phyloP scores from a whole-genome alignment of 2,888 invertebrate species.

The Fragum fragum region DNA sequence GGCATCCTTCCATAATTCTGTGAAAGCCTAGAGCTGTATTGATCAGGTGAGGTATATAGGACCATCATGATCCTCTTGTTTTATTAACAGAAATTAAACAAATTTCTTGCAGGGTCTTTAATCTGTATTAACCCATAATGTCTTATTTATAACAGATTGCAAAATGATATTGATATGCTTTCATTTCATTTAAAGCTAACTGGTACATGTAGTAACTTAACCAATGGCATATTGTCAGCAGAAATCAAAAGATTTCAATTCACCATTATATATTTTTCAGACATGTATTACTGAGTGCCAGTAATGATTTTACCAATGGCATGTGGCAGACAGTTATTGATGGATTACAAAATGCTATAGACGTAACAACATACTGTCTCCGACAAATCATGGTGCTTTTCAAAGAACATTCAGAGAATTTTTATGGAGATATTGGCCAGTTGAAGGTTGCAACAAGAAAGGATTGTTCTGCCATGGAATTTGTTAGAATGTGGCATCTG shows the following conservation, averaged over 20 bases:
- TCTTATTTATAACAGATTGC: too few relatives aligned
- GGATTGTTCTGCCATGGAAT: slow-evolving; percentile 94
- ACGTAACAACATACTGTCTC: slow-evolving; percentile 93
- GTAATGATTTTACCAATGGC: slow-evolving; percentile 91
- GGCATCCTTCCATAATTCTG: too few relatives aligned
- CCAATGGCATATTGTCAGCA: slow-evolving; percentile 95
- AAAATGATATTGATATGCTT: too few relatives aligned
- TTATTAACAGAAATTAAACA: too few relatives aligned
- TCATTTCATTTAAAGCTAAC: slow-evolving; percentile 77
- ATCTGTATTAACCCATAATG: too few relatives aligned
- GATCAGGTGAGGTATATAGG: too few relatives aligned
- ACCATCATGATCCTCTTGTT: too few relatives aligned
- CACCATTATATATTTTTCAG: slow-evolving; percentile 68
- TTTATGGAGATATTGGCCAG: slow-evolving; percentile 94
- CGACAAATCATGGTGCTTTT: slow-evolving; percentile 96
- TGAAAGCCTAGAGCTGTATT: too few relatives aligned
- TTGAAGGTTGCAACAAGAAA: slow-evolving; percentile 97
- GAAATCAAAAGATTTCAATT: slow-evolving; percentile 92
- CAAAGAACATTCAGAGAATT: slow-evolving; percentile 96
- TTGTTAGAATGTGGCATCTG: slow-evolving; percentile 94
- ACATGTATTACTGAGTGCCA: slow-evolving; percentile 92
- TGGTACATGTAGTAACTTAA: slow-evolving; percentile 92
- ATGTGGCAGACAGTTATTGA: slow-evolving; percentile 96
- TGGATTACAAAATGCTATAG: slow-evolving; percentile 94
- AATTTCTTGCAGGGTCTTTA: too few relatives aligned